Conservation (phyloP, 2,888 invertebrate species). For the Drosophila gaucha region DNA sequence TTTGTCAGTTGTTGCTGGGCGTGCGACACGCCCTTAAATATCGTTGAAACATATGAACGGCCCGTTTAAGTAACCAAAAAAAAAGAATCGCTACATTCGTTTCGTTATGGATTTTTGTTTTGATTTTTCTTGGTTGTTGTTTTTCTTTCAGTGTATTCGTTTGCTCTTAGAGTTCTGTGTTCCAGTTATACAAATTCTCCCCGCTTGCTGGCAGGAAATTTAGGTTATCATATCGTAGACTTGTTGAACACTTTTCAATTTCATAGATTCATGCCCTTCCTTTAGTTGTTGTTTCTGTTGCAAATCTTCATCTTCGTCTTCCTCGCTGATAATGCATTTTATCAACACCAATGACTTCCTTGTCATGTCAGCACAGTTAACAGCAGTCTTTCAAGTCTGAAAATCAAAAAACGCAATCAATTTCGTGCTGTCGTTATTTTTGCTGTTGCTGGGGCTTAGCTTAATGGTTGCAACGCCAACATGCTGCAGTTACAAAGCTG, state of each 20-base stretch:
- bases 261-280: slow-evolving; percentile 37
- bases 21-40: slow-evolving; percentile 68
- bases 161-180: slow-evolving; percentile 38
- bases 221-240: slow-evolving; percentile 78
- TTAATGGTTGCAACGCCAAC: slow-evolving; percentile 30
- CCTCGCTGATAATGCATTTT: slow-evolving; percentile 83
- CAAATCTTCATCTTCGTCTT: slow-evolving; percentile 83
- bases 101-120: slow-evolving; percentile 41
- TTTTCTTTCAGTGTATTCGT: slow-evolving; percentile 24
- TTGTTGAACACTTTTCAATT: slow-evolving; percentile 76
- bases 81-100: slow-evolving; percentile 63
- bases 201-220: slow-evolving; percentile 56
- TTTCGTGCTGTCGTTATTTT: slow-evolving; percentile 7
- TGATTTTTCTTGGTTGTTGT: slow-evolving; percentile 15
- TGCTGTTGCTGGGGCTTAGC: slow-evolving; percentile 14
- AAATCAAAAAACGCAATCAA: slow-evolving; percentile 18
- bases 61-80: slow-evolving; percentile 29
- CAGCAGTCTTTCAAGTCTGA: slow-evolving; percentile 1
- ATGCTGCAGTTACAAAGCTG: slow-evolving; percentile 31
- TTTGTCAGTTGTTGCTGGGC: slow-evolving; percentile 57
- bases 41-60: slow-evolving; percentile 71
- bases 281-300: slow-evolving; percentile 56
- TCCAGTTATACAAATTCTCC: slow-evolving; percentile 36
- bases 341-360: slow-evolving; percentile 70
- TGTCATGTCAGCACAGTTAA: slow-evolving; percentile 66